Conservation (phyloP, 2,888 invertebrate genomes). For the Altica lythri region DNA sequence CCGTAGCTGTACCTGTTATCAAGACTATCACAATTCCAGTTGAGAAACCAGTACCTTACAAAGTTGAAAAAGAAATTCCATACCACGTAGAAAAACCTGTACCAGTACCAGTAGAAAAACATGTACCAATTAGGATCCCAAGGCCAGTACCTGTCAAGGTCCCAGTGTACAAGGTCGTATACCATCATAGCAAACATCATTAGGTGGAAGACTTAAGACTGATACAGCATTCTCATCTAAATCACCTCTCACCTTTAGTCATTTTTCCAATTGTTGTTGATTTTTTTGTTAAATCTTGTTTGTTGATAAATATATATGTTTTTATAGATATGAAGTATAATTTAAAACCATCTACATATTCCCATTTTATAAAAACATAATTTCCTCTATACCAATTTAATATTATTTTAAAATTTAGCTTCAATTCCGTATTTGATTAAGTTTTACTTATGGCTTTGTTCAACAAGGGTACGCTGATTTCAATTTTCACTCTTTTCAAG, state of each 20-base stretch:
- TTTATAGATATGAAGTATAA: too few relatives aligned
- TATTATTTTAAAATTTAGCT: too few relatives aligned
- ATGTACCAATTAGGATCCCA: conserved; percentile 69
- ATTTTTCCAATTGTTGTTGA: conserved; percentile 27
- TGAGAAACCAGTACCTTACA: conserved; percentile 74
- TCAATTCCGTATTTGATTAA: too few relatives aligned
- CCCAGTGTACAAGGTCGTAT: conserved; percentile 72
- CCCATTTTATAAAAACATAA: too few relatives aligned
- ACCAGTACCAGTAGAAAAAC: conserved; percentile 71
- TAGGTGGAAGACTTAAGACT: conserved; percentile 46
- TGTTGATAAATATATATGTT: conserved; percentile 22
- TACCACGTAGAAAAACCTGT: conserved; percentile 71
- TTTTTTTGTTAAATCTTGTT: conserved; percentile 32
- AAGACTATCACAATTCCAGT: conserved; percentile 72
- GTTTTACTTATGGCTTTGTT: too few relatives aligned
- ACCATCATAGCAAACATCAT: conserved; percentile 70
- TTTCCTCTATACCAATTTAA: too few relatives aligned
- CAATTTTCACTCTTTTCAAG: too few relatives aligned
- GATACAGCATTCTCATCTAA: conserved; percentile 36
- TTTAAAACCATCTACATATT: too few relatives aligned
- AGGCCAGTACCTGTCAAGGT: conserved; percentile 73
- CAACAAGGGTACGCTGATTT: too few relatives aligned
- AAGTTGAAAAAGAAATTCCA: conserved; percentile 68
- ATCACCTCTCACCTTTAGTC: conserved; percentile 31
- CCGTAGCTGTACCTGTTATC: conserved; percentile 70